Percentiles rank a stretch among this genome's conserved stretches.
These are phyloP conservation scores for Euura saliciscinereae DNA, from an alignment of 1,140 invertebrate genomes.

Conservation along the genomic window DNA sequence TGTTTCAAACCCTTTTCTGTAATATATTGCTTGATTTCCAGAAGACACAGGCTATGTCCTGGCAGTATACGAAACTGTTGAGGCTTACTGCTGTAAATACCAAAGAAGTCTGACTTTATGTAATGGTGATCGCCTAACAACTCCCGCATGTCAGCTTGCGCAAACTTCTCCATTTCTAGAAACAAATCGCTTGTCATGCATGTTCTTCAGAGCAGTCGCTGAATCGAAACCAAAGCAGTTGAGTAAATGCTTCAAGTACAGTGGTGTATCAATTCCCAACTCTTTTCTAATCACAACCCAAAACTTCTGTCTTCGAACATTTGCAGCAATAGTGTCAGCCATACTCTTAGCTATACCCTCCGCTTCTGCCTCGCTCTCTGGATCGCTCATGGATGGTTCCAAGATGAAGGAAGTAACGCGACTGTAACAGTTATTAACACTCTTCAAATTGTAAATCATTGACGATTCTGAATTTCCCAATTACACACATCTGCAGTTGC, in stretches of 20 bases:
- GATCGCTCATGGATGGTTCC: neutral
- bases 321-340: neutral
- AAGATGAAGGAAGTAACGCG: neutral
- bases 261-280: neutral
- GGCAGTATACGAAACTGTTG: neutral
- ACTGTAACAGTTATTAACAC: neutral
- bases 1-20: neutral
- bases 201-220: neutral
- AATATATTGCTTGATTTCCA: neutral
- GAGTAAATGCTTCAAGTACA: conserved; percentile 1
- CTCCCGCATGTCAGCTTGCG: neutral
- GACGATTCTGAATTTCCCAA: neutral
- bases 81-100: neutral
- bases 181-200: neutral
- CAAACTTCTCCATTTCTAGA: neutral
- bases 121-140: neutral
- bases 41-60: neutral
- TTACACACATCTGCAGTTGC: too few species aligned
- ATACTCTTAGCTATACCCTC: neutral
- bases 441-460: neutral
- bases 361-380: neutral
- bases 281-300: neutral
- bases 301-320: neutral
- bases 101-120: conserved; percentile 4
- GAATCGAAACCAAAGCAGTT: neutral